Conservation (phyloP, 2,888 invertebrate species). For the Pseudoips prasinana region DNA sequence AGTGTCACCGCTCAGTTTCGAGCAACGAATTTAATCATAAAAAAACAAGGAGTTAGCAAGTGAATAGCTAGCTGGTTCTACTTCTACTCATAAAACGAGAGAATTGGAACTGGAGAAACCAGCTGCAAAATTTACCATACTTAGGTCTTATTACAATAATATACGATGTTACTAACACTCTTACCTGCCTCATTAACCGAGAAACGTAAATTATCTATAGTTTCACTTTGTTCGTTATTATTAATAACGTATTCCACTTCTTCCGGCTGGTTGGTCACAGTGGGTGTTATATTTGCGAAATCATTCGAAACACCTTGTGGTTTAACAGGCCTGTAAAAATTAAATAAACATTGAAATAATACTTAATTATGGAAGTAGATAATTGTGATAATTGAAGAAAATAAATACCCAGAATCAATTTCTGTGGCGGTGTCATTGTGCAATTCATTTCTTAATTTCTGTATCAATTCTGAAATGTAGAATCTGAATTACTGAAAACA, state of each 20-base stretch:
- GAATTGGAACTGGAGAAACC: no score
- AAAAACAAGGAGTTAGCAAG: no score
- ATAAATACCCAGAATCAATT: constrained; percentile 25
- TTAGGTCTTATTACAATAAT: no score
- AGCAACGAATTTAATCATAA: no score
- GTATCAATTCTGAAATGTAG: constrained; percentile 51
- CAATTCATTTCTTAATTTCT: constrained; percentile 51
- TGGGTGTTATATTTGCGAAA: constrained; percentile 14
- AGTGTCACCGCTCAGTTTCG: no score
- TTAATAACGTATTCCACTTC: constrained; percentile 24
- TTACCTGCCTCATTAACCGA: constrained; percentile 17
- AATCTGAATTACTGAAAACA: no score
- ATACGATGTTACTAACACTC: no score
- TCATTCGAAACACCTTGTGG: constrained; percentile 12
- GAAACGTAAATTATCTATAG: constrained; percentile 14
- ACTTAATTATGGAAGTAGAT: background rate
- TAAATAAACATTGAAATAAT: background rate
- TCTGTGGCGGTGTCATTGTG: constrained; percentile 21
- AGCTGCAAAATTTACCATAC: no score
- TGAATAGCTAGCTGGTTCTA: no score
- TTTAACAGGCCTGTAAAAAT: constrained; percentile 17
- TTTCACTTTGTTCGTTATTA: constrained; percentile 14
- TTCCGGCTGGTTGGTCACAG: constrained; percentile 17
- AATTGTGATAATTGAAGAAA: background rate
- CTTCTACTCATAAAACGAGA: no score